A percentile compares a stretch with the other conserved stretches of the same genome.
phyloP scores from a whole-genome alignment of 2,797 vertebrate species.

The Lerista edwardsae region DNA sequence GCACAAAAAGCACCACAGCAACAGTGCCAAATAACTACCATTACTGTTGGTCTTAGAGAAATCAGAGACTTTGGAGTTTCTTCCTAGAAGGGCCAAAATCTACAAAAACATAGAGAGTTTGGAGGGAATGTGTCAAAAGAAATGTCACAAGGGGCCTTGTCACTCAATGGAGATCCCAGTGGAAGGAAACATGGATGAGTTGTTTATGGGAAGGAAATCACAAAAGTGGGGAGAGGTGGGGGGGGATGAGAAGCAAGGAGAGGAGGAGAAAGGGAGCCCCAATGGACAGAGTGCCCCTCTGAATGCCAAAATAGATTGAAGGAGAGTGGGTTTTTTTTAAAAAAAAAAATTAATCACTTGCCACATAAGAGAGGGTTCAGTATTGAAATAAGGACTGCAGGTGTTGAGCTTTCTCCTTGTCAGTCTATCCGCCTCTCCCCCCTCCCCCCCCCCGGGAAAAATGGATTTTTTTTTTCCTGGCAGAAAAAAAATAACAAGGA shows the following conservation, averaged over 20 bases:
- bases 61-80: not conserved
- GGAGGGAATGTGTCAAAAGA: not conserved
- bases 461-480: not conserved
- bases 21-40: not conserved
- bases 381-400: not conserved
- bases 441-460: no score
- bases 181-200: not conserved
- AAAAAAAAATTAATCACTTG: not conserved
- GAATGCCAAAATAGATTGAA: not conserved
- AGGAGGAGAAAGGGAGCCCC: not conserved
- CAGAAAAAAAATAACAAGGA: not conserved
- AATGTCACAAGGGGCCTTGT: not conserved
- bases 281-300: not conserved
- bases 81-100: no score
- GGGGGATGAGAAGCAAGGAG: not conserved
- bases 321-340: no score
- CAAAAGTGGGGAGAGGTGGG: not conserved
- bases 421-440: not conserved
- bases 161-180: not conserved
- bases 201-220: not conserved
- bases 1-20: not conserved
- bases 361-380: not conserved
- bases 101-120: not conserved
- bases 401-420: not conserved
- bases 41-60: not conserved